Evolutionary conservation across 35 echinoderm and acorn worm species (phyloP).

Genomic region (Acanthaster planci): DNA sequence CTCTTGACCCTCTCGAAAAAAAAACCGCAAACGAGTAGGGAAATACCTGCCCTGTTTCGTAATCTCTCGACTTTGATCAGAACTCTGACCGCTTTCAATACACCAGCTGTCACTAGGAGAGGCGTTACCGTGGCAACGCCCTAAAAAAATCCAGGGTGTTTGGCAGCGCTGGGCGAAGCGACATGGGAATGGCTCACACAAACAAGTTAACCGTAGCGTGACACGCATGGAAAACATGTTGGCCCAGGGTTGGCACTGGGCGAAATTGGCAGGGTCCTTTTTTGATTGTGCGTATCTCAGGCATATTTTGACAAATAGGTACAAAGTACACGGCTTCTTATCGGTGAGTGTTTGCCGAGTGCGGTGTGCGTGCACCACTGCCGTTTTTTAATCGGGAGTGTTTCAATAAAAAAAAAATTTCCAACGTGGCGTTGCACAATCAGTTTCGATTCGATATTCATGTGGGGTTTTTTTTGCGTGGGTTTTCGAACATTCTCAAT

Average conservation of each 20-base stretch:
- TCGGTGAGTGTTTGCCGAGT: no score
- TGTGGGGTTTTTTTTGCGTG: no score
- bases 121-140: background rate
- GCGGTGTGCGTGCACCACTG: background rate
- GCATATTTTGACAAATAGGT: background rate
- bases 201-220: slow-evolving; percentile 15
- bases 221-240: background rate
- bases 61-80: background rate
- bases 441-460: background rate
- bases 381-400: background rate
- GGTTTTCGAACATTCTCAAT: no score
- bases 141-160: slow-evolving; percentile 9
- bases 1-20: background rate
- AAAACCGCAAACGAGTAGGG: background rate
- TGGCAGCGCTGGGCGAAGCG: background rate
- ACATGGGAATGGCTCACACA: background rate
- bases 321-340: background rate
- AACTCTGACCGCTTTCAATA: background rate
- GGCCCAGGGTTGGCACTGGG: no score
- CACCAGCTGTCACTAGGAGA: background rate
- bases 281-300: no score
- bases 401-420: slow-evolving; percentile 4
- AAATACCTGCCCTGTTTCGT: background rate
- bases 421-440: slow-evolving; percentile 4
- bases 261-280: background rate